Evolutionary conservation across 1,140 invertebrate species (phyloP).

Genomic region (Neotoxoptera formosana): DNA sequence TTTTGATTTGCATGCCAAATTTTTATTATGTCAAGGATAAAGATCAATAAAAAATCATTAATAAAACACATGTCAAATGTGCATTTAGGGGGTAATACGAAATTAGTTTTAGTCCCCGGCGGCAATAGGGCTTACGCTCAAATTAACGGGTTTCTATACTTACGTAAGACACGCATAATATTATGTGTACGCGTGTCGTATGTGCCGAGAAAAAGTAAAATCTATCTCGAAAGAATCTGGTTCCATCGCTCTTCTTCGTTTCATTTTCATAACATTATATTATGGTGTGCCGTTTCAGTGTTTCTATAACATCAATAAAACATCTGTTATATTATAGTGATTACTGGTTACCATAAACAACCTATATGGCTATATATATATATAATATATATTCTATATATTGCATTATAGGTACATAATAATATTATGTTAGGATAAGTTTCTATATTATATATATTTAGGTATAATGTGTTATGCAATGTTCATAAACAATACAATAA

Average conservation of each 20-base stretch:
- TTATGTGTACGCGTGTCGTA: neutral
- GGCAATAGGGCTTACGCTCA: neutral
- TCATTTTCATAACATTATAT: constrained; percentile 1
- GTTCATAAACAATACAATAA: neutral
- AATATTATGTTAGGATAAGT: neutral
- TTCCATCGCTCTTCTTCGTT: neutral
- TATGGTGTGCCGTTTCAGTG: neutral
- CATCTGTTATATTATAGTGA: neutral
- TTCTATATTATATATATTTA: neutral
- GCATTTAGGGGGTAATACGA: neutral
- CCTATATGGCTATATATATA: neutral
- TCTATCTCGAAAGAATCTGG: neutral
- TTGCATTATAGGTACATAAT: neutral
- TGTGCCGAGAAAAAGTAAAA: neutral
- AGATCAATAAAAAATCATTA: neutral
- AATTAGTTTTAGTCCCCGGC: neutral
- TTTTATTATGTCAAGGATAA: constrained; percentile 8
- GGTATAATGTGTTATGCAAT: neutral
- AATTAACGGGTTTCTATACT: constrained; percentile 11
- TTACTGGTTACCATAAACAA: neutral
- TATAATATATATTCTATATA: neutral
- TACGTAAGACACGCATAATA: neutral
- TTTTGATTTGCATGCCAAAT: constrained; percentile 15
- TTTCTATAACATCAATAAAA: neutral
- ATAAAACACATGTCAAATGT: neutral